Conservation (phyloP, 2,888 invertebrate genomes). For the Tetragonula carbonaria region DNA sequence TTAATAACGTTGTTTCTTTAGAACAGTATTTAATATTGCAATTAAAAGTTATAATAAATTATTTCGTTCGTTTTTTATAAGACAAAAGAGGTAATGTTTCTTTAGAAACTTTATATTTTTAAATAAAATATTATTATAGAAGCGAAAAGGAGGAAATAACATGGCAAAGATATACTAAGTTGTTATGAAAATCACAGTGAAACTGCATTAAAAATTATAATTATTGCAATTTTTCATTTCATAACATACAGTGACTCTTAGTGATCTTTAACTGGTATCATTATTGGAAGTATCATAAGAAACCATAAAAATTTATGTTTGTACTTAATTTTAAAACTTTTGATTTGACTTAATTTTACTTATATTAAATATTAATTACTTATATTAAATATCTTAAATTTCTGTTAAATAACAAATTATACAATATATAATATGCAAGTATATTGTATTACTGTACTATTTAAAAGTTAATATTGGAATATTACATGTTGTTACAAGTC, state of each 20-base stretch:
- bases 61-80: not conserved
- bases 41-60: not conserved
- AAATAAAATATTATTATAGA: not conserved
- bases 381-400: too few relatives aligned
- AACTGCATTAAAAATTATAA: not conserved
- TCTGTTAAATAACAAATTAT: too few relatives aligned
- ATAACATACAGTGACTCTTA: not conserved
- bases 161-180: not conserved
- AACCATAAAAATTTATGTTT: too few relatives aligned
- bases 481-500: not conserved
- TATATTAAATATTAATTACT: too few relatives aligned
- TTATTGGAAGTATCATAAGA: too few relatives aligned
- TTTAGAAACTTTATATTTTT: not conserved
- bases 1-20: too few relatives aligned
- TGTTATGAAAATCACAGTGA: not conserved
- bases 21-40: not conserved
- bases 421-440: too few relatives aligned
- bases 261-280: too few relatives aligned
- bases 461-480: not conserved
- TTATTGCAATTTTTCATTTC: not conserved
- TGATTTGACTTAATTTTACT: too few relatives aligned
- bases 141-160: not conserved
- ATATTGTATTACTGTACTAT: too few relatives aligned
- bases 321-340: too few relatives aligned
- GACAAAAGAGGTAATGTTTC: not conserved